Base-by-base conservation (phyloP, 2,113 vertebrate genomes). In the Ibidorhyncha struthersii region DNA sequence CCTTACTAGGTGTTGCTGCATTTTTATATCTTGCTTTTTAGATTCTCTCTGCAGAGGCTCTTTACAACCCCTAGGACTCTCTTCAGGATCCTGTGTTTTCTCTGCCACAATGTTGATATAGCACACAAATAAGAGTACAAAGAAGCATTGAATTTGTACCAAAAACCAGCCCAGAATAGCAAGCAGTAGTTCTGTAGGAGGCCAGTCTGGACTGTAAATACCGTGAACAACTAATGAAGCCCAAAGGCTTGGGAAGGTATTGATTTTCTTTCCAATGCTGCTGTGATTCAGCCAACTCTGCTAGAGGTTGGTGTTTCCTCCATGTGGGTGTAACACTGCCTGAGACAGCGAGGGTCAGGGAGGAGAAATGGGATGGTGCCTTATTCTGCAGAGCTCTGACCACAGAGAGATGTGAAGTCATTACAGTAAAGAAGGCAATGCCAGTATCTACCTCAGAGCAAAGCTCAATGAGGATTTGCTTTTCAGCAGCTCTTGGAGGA, bases 81-180 rank as follows among this genome's bases (percentile, higher is more conserved):
- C 27, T 72, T 32, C 47, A 49, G 41, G 62, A 12, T 45, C 58
- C 58, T 67, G 17, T 41, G 93, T n/a, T 73, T 77, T 89, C 50
- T 58, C 50, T 80, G 63, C 36, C 11, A 2, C 70, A 9, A 1
- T 12, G 21, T 47, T 63, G 53, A 34, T 18, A 6, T 0, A 29
- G 29, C 47, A 61, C 36, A 65, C 62, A 80, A 25, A 14, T 21
- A 38, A 40, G 21, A 85, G 29, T 34, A 45, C 36, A 63, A 69
- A 76, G 32, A 18, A 84, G 19, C 19, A n/a, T 4, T 53, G n/a
- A 45, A 43, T 82, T 82, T 66, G 26, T 40, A 77, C 70, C 52
- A 82, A 32, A 52, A 61, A 5, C 2, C 27, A 77, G 29, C 50
- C 45, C 56, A 81, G 50, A 61, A 38, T 3, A 89, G 30, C n/a